Evolutionary conservation across 1,140 invertebrate genomes (phyloP).

Genomic region (Vollenhovia emeryi): DNA sequence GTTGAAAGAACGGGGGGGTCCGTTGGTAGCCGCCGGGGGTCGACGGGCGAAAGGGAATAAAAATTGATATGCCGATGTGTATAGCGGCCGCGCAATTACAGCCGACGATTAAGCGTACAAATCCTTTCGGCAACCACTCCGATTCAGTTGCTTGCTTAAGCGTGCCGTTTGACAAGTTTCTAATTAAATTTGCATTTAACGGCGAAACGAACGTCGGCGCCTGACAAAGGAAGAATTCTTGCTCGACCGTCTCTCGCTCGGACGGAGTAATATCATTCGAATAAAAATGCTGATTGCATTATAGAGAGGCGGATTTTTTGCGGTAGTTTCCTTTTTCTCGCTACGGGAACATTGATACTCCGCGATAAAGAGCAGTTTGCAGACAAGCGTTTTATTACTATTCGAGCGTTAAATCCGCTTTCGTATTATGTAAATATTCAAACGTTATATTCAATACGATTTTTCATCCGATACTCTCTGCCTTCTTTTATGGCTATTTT

Average conservation of each 20-base stretch:
- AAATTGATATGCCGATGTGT: conserved; percentile 27
- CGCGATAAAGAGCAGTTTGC: conserved; percentile 24
- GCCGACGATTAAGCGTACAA: conserved; percentile 45
- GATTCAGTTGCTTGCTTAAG: conserved; percentile 47
- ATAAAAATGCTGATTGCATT: conserved; percentile 57
- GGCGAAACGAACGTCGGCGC: conserved; percentile 41
- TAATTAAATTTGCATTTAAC: conserved; percentile 61
- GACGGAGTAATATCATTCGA: conserved; percentile 28
- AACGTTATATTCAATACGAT: not conserved
- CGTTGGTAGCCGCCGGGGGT: not conserved
- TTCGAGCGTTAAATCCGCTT: conserved; percentile 40
- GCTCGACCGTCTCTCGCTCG: conserved; percentile 11
- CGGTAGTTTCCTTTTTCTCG: not conserved
- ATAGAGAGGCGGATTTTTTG: conserved; percentile 23
- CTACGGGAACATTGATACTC: conserved; percentile 28
- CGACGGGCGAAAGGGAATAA: not conserved
- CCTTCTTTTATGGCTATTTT: not conserved
- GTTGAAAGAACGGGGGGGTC: not conserved
- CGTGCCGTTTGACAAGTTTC: conserved; percentile 56
- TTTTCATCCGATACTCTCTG: not conserved
- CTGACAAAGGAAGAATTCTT: conserved; percentile 48
- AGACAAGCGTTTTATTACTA: conserved; percentile 40
- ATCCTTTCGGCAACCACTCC: conserved; percentile 18
- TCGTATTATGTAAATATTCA: conserved; percentile 21
- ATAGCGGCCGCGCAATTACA: conserved; percentile 16